These are phyloP conservation scores for Yasuhikotakia modesta DNA, from an alignment of 2,797 vertebrate genomes.

Conservation along the genomic window DNA sequence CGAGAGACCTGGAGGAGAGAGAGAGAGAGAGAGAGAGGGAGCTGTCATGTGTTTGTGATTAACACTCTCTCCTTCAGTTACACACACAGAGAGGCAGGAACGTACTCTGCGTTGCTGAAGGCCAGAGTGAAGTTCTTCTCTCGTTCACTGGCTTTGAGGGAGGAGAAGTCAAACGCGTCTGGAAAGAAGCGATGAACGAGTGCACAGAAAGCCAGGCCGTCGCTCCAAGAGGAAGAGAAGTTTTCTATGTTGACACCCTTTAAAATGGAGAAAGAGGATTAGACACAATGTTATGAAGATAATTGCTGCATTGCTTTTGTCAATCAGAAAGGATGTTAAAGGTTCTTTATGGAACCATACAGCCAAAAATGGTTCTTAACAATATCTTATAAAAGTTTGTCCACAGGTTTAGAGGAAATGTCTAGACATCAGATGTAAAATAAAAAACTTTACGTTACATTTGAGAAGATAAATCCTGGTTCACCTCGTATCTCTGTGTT, in stretches of 20 bases:
- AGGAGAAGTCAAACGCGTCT: conserved; percentile 88
- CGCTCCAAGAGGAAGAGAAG: conserved; percentile 96
- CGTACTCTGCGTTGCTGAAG: conserved; percentile 93
- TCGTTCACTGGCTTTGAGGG: conserved; percentile 85
- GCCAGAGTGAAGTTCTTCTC: conserved; percentile 94
- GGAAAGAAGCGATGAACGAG: conserved; percentile 96
- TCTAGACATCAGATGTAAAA: too few relatives aligned
- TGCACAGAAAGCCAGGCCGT: conserved; percentile 96
- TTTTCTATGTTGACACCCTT: conserved; percentile 94
- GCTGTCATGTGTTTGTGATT: neutral
- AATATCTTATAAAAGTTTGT: too few relatives aligned
- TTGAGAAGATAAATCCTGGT: neutral
- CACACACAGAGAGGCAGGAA: conserved; percentile 9
- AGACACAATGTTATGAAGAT: neutral
- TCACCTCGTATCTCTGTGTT: conserved; percentile 90
- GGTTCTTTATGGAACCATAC: too few relatives aligned
- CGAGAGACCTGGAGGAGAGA: conserved; percentile 78
- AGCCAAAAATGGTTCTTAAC: too few relatives aligned
- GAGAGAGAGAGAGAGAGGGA: neutral
- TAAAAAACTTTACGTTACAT: too few relatives aligned
- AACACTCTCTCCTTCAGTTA: neutral
- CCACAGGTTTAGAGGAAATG: too few relatives aligned
- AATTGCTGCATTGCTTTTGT: neutral
- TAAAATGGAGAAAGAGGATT: neutral
- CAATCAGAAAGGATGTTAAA: too few relatives aligned